A percentile compares a stretch with the other conserved stretches of the same genome.
Evolutionary conservation across 2,113 vertebrate species (phyloP).

Genomic region (Nothocercus nigrocapillus): DNA sequence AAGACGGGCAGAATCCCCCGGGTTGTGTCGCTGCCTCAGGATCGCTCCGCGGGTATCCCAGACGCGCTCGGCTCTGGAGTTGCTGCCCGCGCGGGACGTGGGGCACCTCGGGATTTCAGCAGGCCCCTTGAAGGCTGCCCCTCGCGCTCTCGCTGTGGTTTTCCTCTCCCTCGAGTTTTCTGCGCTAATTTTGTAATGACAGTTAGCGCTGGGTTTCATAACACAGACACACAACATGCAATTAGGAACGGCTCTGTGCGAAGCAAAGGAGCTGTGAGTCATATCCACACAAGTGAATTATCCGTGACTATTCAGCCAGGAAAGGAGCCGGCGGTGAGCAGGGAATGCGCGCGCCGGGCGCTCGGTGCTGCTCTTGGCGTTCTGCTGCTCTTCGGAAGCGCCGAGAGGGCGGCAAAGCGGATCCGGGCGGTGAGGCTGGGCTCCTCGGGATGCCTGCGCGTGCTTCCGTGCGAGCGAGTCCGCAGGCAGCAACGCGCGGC

Average conservation of each 20-base stretch:
- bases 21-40: not conserved
- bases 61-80: not conserved
- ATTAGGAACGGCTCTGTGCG: constrained; percentile 66
- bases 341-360: constrained; percentile 1
- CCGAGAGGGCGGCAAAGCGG: not conserved
- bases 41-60: rapidly evolving
- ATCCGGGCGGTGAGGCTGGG: not conserved
- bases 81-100: not conserved
- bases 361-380: not conserved
- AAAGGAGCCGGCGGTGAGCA: constrained; percentile 32
- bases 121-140: not conserved
- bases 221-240: constrained; percentile 64
- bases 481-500: rapidly evolving
- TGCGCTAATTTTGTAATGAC: constrained; percentile 68
- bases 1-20: not conserved
- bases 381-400: not conserved
- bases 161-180: constrained; percentile 39
- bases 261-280: constrained; percentile 69
- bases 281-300: constrained; percentile 69
- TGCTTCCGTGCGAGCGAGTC: not conserved
- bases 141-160: not conserved
- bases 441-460: not conserved
- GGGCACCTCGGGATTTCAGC: not conserved
- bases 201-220: constrained; percentile 36
- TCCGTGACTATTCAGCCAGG: constrained; percentile 61